Evolutionary conservation across 2,113 vertebrate species (phyloP), one percentile per base, ranked within the genome.

Genomic region (Desmodus rotundus): DNA sequence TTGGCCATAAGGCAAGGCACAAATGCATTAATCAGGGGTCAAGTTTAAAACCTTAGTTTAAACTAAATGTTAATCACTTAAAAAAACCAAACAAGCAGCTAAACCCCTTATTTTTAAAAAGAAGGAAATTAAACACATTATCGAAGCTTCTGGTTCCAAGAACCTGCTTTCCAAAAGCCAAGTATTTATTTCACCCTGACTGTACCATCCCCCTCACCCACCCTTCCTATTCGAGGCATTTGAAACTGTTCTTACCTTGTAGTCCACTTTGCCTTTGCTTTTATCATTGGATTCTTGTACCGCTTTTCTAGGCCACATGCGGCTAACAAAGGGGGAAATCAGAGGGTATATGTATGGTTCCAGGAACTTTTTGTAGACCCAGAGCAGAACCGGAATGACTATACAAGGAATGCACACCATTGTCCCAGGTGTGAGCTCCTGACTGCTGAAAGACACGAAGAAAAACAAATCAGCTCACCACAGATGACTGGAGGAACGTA

Each of bases 351-450:
- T 26, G 58, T 99, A 98, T 0, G 99, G 99, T 96, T 99, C 99
- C 45, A 99, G 97, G 94, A 99, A 99, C 47, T 99, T 99, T 98
- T 99, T 99, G 97, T 99, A 99, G 95, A 99, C 98, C 99, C 99
- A 99, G 63, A 99, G 98, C 56, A 99, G 99, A 61, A 99, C 97
- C 0, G 99, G 99, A 97, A 99, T 99, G 97, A 99, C 99, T 12
- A 99, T 99, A 81, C 99, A 99, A 7, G 99, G 99, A 96, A 99
- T 99, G 98, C 99, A 99, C 97, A 99, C 99, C 99, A 99, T 99
- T 82, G 94, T 96, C 84, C 56, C 84, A n/a, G 91, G 85, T 54
- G 63, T 13, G 61, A 83, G 56, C 0, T 50, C 43, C n/a, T 33
- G 67, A 63, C 70, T 89, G 83, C 1, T 33, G 41, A 77, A 5